Evolutionary conservation across 53 echinoderm and acorn worm genomes (phyloP), one percentile per base, ranked within the genome.

Genomic region (Holothuria scabra): DNA sequence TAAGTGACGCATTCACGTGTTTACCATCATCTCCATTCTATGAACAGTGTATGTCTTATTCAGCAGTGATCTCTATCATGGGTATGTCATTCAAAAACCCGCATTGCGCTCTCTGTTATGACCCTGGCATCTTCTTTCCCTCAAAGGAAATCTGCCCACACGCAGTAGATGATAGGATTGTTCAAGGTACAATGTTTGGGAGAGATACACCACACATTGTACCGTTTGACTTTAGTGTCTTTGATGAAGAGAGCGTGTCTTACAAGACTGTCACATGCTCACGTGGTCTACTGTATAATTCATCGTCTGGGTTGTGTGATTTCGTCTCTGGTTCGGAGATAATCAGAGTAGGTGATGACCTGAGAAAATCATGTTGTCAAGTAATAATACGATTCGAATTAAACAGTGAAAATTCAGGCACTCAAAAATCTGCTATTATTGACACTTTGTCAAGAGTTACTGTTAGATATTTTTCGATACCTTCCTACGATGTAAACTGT

Each of bases 191-290:
- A n/a, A n/a, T n/a, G n/a, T n/a, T n/a, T n/a, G n/a, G n/a, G n/a
- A n/a, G n/a, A n/a, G 11, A 26, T 12, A 26, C 14, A 12, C 12
- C 12, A 12, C 64, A 30, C 14, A 64, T 22, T 26, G 12, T 22
- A 26, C 64, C 64, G 20, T 64, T 64, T 64, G 64, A 64, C 64
- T 64, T 64, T 26, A 28, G 28, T 30, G 11, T 64, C 64, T 64
- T 21, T 21, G 23, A 28, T 21, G 64, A 22, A 12, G 25, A 12
- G 23, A 30, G 25, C 30, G 30, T 21, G 0, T 26, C 12, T 19
- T 30, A 24, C 18, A 21, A 64, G 23, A 64, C 11, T 30, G 2
- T 28, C 64, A 64, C 0, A 1, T 64, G 64, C 64, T 16, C 64
- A 0, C 64, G 28, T 26, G 23, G 64, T 12, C 20, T 64, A 1